Conservation (phyloP, 2,888 invertebrate species). For the Lasiommata megera region DNA sequence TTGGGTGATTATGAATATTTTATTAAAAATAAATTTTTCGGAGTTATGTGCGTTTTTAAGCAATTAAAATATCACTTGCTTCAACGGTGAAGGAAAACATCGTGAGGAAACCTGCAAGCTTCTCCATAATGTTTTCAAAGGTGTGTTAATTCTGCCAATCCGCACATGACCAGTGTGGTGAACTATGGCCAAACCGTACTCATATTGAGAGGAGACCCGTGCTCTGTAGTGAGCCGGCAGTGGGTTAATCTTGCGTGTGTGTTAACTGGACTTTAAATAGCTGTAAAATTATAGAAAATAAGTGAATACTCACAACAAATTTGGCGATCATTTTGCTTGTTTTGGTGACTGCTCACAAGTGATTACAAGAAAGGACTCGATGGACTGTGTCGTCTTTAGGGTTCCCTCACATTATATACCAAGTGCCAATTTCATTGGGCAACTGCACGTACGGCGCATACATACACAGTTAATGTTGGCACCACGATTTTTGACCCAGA, state of each 20-base stretch:
- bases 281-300: background rate
- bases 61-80: too few relatives aligned
- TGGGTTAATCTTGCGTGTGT: background rate
- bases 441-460: conserved; percentile 48
- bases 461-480: conserved; percentile 57
- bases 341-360: conserved; percentile 72
- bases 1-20: too few relatives aligned
- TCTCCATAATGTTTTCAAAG: too few relatives aligned
- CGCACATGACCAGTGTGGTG: too few relatives aligned
- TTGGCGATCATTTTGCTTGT: conserved; percentile 78
- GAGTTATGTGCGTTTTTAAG: too few relatives aligned
- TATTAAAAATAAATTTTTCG: too few relatives aligned
- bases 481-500: conserved; percentile 69
- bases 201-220: too few relatives aligned
- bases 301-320: conserved; percentile 64
- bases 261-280: background rate
- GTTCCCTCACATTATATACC: conserved; percentile 69
- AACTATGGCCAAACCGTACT: too few relatives aligned
- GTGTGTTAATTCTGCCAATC: too few relatives aligned
- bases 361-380: conserved; percentile 49
- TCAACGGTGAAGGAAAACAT: too few relatives aligned
- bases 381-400: conserved; percentile 68
- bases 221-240: too few relatives aligned
- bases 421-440: conserved; percentile 60
- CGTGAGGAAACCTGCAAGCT: too few relatives aligned